phyloP scores from a whole-genome alignment of 2,113 vertebrate species.

The Dryoscopus gambensis region DNA sequence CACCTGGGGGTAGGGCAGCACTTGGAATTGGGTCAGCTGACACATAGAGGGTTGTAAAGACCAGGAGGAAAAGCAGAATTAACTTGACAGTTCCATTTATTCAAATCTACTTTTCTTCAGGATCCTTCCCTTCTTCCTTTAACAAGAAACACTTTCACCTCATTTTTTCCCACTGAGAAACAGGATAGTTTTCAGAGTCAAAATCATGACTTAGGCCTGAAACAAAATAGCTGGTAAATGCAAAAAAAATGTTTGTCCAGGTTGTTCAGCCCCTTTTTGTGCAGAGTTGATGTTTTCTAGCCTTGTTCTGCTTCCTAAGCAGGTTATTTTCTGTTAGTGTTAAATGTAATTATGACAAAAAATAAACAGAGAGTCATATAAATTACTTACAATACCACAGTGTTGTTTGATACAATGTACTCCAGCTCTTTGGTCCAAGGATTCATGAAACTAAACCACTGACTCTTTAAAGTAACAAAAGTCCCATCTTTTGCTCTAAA shows the following conservation, averaged over 20 bases:
- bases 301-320: not conserved
- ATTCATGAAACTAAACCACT: slow-evolving; percentile 94
- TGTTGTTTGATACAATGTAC: slow-evolving; percentile 91
- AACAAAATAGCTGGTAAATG: not conserved
- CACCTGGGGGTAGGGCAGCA: not conserved
- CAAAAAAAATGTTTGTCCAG: not conserved
- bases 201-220: not conserved
- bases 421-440: slow-evolving; percentile 95
- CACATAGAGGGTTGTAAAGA: not conserved
- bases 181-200: not conserved
- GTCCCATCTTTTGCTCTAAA: slow-evolving; percentile 88
- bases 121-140: not conserved
- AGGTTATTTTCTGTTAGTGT: not conserved
- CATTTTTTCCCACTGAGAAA: not conserved
- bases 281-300: not conserved
- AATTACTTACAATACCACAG: slow-evolving; percentile 86
- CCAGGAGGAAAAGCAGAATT: not conserved
- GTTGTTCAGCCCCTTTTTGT: not conserved
- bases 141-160: not conserved
- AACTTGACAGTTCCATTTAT: not conserved
- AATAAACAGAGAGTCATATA: not conserved
- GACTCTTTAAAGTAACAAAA: slow-evolving; percentile 87
- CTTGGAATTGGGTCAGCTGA: not conserved
- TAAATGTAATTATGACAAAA: not conserved
- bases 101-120: not conserved